A percentile compares a stretch with the other conserved stretches of the same genome.
phyloP scores from a whole-genome alignment of 2,797 vertebrate genomes.

The Cygnus olor region DNA sequence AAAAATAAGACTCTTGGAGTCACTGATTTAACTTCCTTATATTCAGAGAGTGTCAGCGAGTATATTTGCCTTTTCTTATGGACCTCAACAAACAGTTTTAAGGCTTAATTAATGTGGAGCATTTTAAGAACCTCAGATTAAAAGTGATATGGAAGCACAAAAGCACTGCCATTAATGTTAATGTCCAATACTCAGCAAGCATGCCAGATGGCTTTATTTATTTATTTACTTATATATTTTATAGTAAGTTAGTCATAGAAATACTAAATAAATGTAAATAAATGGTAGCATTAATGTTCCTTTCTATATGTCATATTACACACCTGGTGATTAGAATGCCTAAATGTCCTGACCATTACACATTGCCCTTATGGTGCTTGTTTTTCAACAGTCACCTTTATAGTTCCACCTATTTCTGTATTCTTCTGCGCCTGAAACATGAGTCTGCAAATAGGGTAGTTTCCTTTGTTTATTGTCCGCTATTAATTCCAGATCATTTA shows the following conservation, averaged over 20 bases:
- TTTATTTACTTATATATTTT: background rate
- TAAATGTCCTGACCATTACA: background rate
- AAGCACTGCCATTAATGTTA: background rate
- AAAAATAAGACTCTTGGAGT: background rate
- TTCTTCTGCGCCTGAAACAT: background rate
- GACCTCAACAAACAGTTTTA: background rate
- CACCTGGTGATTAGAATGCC: background rate
- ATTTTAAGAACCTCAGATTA: background rate
- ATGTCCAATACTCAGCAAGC: background rate
- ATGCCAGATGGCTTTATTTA: background rate
- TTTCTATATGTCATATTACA: background rate
- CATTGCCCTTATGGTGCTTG: accelerated
- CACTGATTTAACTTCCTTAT: background rate
- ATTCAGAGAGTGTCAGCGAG: background rate
- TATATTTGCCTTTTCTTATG: background rate
- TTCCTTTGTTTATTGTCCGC: background rate
- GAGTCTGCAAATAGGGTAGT: background rate
- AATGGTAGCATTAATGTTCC: background rate
- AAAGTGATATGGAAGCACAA: background rate
- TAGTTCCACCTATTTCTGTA: background rate
- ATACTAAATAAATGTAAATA: background rate
- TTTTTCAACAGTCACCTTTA: background rate
- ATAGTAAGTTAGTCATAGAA: background rate
- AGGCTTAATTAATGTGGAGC: background rate
- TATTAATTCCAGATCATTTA: background rate